Conservation (phyloP, 2,888 invertebrate species). For the Plutella xylostella region DNA sequence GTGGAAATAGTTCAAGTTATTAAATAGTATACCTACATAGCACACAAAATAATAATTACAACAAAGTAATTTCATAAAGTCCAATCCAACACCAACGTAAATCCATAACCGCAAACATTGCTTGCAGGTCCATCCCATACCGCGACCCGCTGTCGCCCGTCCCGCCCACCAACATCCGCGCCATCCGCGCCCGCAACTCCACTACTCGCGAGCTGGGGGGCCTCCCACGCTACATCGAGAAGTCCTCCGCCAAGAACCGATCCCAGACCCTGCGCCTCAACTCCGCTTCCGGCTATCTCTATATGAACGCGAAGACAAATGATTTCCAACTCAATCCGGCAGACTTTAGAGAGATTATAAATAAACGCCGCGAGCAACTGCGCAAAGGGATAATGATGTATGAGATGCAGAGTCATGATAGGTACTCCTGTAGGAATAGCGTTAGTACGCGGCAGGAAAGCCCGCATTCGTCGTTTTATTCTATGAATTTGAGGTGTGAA, state of each 20-base stretch:
- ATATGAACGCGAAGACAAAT: constrained; percentile 60
- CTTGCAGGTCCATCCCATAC: constrained; percentile 50
- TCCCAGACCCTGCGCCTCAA: constrained; percentile 57
- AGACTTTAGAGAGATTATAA: constrained; percentile 57
- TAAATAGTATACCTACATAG: no score
- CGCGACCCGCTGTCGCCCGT: constrained; percentile 59
- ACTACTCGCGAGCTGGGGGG: constrained; percentile 39
- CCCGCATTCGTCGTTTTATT: constrained; percentile 50
- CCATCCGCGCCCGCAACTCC: constrained; percentile 27
- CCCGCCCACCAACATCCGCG: constrained; percentile 41
- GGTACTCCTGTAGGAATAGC: constrained; percentile 39
- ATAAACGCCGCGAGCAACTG: constrained; percentile 54
- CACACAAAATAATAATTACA: no score
- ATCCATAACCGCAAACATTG: not conserved
- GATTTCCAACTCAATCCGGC: constrained; percentile 61
- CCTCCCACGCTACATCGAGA: constrained; percentile 57
- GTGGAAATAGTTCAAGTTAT: no score
- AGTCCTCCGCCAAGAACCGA: constrained; percentile 41
- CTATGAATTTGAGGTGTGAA: constrained; percentile 47
- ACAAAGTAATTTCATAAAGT: no score
- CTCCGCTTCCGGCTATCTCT: constrained; percentile 60
- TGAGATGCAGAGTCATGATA: constrained; percentile 40
- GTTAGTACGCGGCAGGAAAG: constrained; percentile 38
- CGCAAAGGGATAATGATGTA: constrained; percentile 51
- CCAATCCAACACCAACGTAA: no score